Base-by-base conservation (phyloP, 2,888 invertebrate species). In the Rhagophthalmus giganteus region DNA sequence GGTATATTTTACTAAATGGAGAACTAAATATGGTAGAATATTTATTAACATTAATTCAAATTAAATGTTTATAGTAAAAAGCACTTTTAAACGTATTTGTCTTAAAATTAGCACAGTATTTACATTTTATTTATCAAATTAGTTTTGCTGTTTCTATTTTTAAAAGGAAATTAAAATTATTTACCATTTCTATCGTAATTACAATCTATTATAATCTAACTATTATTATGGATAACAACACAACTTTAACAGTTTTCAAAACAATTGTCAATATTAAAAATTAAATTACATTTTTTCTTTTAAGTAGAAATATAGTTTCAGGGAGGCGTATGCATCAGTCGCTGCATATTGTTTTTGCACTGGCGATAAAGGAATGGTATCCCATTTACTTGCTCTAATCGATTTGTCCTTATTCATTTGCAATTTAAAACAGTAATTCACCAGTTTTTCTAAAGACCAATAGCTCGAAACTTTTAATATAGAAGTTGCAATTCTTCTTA, bases 401-500 rank as follows among this genome's bases (percentile, higher is more conserved):
- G 3, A 5, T 7, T 20, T 20, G 7, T 20, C 20, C 7, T 20
- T 20, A 7, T 20, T 7, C 7, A 20, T 5, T 20, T 20, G 20
- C 7, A 20, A 20, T 5, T 20, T 20, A 7, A 20, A 20, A n/a
- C n/a, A 71, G 62, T 78, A 75, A 54, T 74, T 73, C 2, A 82
- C 78, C 39, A 85, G 69, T 47, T 76, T 78, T 57, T 79, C 81
- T 60, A 85, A 72, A 65, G 84, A 83, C 84, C 84, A 85, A 34
- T 80, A 74, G 14, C 77, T 75, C 9, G 74, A 74, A 14, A 76
- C 70, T n/a, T n/a, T n/a, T 25, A 79, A 73, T 8, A 81, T 68
- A 55, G 69, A 61, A 68, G 84, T 85, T 16, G 82, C 81, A 67
- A 80, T 78, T 2, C 72, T 70, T 9, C 83, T 79, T 48, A 80